Percentiles rank a stretch among this genome's conserved stretches.
Conservation (phyloP, 1,140 invertebrate genomes). For the Calycopis cecrops region DNA sequence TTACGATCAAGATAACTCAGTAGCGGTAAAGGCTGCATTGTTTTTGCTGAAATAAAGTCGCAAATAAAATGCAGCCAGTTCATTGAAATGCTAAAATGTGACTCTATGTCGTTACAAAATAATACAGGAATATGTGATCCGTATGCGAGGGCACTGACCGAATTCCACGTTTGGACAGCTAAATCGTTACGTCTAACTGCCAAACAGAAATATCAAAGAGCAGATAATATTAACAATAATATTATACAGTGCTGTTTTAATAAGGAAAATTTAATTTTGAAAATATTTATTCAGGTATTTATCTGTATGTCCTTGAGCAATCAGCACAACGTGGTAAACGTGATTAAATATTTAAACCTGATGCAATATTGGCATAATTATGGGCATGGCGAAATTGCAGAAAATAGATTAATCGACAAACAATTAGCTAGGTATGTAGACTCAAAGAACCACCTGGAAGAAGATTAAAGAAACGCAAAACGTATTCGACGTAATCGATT, state of each 20-base stretch:
- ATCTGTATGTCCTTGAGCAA: no score
- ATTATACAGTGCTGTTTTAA: no score
- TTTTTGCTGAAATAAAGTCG: constrained; percentile 27
- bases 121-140: constrained; percentile 15
- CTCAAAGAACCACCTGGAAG: constrained; percentile 5
- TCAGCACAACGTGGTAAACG: no score
- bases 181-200: constrained; percentile 59
- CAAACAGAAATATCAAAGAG: neutral
- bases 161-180: constrained; percentile 65
- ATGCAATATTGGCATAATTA: no score
- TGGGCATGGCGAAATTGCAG: no score
- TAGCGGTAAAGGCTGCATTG: constrained; percentile 38
- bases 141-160: constrained; percentile 59
- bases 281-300: no score
- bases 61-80: constrained; percentile 8
- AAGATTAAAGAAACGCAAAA: neutral
- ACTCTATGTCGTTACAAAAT: constrained; percentile 8
- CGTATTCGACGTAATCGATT: constrained; percentile 52
- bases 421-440: neutral
- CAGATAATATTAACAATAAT: no score
- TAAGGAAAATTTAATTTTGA: no score
- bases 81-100: constrained; percentile 3
- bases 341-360: no score
- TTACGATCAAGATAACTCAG: constrained; percentile 45
- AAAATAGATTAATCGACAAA: neutral